Conservation (phyloP, 1,140 invertebrate species). For the Cylas formicarius region DNA sequence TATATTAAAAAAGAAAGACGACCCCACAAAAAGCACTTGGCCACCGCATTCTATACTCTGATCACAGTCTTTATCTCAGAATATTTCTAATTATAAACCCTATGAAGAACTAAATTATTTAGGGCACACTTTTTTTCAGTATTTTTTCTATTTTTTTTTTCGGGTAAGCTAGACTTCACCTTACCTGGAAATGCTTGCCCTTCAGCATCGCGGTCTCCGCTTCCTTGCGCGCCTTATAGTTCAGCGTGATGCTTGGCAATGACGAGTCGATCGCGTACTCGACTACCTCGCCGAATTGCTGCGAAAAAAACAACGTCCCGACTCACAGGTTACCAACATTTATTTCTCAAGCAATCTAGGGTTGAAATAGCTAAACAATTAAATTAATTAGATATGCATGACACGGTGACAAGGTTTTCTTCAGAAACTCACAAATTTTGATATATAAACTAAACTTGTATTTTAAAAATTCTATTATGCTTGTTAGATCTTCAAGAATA, state of each 20-base stretch:
- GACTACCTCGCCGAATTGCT: conserved; percentile 67
- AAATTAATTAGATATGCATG: neutral
- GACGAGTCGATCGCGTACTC: conserved; percentile 60
- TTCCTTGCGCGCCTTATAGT: conserved; percentile 64
- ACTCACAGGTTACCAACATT: too few species aligned
- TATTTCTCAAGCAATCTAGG: too few species aligned
- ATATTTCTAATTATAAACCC: too few species aligned
- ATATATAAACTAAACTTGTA: neutral
- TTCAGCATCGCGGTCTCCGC: conserved; percentile 62
- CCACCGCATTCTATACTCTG: too few species aligned
- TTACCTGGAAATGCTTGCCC: conserved; percentile 58
- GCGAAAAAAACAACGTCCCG: conserved; percentile 27
- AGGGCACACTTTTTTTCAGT: too few species aligned
- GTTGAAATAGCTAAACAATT: too few species aligned
- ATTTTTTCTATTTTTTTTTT: too few species aligned
- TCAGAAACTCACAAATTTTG: neutral
- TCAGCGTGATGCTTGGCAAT: conserved; percentile 60
- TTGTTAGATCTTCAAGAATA: too few species aligned
- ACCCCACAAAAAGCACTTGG: too few species aligned
- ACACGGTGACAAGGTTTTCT: neutral
- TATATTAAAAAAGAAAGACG: too few species aligned
- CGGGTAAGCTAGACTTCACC: too few species aligned
- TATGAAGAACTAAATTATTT: too few species aligned
- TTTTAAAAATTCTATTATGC: neutral
- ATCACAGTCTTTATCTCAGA: neutral